Evolutionary conservation across 2,888 invertebrate genomes (phyloP).

Genomic region (Stenchaetothrips biformis): DNA sequence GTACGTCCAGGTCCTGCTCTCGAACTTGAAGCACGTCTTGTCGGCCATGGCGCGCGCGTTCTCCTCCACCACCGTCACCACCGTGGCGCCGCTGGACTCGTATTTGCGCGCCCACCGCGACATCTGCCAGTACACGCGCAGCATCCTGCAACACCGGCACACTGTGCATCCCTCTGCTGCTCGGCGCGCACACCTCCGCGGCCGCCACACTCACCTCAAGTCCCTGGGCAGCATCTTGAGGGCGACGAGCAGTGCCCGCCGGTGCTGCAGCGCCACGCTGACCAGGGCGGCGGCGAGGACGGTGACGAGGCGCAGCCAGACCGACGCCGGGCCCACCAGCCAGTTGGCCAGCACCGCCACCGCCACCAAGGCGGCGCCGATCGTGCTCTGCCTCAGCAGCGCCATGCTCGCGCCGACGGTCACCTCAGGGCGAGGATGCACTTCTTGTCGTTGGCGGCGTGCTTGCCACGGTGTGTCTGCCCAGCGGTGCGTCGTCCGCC

Average conservation of each 20-base stretch:
- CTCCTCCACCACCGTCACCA: constrained; percentile 45
- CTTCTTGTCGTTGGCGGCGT: too few relatives aligned
- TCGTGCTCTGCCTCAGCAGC: neutral
- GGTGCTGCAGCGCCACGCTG: neutral
- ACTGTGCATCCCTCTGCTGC: too few relatives aligned
- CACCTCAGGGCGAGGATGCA: too few relatives aligned
- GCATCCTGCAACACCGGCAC: constrained; percentile 42
- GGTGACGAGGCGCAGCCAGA: neutral
- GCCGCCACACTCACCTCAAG: neutral
- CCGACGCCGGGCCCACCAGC: neutral
- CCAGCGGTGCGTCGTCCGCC: too few relatives aligned
- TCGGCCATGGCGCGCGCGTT: constrained; percentile 46
- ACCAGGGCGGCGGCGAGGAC: neutral
- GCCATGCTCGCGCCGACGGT: neutral
- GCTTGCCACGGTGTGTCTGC: too few relatives aligned
- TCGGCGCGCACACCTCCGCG: too few relatives aligned
- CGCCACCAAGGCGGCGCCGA: neutral
- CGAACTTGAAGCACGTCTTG: constrained; percentile 49
- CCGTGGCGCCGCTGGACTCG: constrained; percentile 38
- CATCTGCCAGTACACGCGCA: constrained; percentile 59
- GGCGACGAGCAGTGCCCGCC: neutral
- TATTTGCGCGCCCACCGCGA: constrained; percentile 52
- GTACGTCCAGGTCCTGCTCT: constrained; percentile 50
- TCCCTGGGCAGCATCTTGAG: neutral
- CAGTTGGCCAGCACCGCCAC: neutral